These are phyloP conservation scores for Sebastes taczanowskii DNA, from an alignment of 2,797 vertebrate species.

Conservation along the genomic window DNA sequence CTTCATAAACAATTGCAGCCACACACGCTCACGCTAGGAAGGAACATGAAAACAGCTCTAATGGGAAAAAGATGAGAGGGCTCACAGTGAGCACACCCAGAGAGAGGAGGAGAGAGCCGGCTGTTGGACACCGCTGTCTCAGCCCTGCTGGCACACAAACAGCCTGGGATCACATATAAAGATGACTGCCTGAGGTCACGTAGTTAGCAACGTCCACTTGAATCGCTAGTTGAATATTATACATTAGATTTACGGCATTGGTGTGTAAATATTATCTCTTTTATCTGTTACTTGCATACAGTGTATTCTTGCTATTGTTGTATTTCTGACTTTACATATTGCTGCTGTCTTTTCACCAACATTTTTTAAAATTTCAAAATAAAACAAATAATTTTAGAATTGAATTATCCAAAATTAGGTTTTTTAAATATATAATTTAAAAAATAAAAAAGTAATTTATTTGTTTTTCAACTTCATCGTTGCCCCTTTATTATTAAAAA, in stretches of 20 bases:
- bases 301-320: background rate
- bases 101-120: conserved; percentile 45
- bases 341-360: background rate
- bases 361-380: background rate
- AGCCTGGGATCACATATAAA: conserved; percentile 25
- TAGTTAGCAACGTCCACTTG: background rate
- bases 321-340: background rate
- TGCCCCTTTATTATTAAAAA: background rate
- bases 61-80: conserved; percentile 82
- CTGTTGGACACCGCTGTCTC: conserved; percentile 57
- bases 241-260: background rate
- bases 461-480: rapidly evolving
- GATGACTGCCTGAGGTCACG: conserved; percentile 16
- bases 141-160: conserved; percentile 28
- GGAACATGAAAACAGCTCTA: conserved; percentile 77
- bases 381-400: background rate
- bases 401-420: background rate
- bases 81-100: conserved; percentile 64
- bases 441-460: background rate
- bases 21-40: conserved; percentile 71
- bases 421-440: background rate
- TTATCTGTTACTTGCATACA: background rate
- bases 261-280: background rate
- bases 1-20: conserved; percentile 74
- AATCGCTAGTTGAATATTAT: background rate